Evolutionary conservation across 2,797 vertebrate species (phyloP).

Genomic region (Pseudocheirus occidentalis): DNA sequence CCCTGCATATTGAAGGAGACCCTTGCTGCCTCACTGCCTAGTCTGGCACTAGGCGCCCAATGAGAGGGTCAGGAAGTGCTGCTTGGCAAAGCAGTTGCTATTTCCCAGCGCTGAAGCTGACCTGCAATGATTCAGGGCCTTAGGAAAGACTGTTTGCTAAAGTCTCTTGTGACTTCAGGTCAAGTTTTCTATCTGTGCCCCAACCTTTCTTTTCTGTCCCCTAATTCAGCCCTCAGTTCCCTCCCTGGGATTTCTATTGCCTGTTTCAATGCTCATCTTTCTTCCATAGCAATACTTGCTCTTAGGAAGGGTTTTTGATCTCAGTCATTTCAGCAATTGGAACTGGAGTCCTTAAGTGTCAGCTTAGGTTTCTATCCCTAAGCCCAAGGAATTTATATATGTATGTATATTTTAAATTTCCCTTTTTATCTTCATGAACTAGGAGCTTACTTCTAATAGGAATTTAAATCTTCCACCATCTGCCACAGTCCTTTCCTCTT

Average conservation of each 20-base stretch:
- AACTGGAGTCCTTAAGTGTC: not conserved
- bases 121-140: not conserved
- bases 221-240: not conserved
- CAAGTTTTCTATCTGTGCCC: not conserved
- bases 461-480: not conserved
- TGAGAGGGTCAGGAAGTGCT: not conserved
- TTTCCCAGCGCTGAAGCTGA: not conserved
- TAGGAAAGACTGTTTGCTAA: not conserved
- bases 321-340: not conserved
- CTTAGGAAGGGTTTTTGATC: not conserved
- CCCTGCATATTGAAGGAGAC: slow-evolving; percentile 29
- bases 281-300: not conserved
- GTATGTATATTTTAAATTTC: not conserved
- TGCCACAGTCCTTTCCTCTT: not conserved
- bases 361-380: not conserved
- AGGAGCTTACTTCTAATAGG: not conserved
- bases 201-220: not conserved
- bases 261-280: not conserved
- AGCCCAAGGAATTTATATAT: not conserved
- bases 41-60: not conserved
- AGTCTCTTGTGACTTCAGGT: not conserved
- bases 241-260: not conserved
- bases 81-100: not conserved
- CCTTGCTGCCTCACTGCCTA: not conserved
- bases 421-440: not conserved